phyloP scores from a whole-genome alignment of 1,140 invertebrate species.

The Drosophila orosa region DNA sequence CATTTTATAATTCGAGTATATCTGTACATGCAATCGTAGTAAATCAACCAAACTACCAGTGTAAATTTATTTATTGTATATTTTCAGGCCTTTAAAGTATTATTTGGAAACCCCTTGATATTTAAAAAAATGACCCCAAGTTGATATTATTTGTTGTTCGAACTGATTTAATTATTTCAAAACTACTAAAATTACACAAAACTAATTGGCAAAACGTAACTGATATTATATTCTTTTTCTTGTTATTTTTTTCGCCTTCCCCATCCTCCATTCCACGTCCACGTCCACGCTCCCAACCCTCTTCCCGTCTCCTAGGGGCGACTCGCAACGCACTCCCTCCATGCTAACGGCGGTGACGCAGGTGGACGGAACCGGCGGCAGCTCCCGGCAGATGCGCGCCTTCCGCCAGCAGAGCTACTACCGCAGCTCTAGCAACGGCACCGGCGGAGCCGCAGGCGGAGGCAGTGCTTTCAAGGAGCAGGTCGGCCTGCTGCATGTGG shows the following conservation, averaged over 20 bases:
- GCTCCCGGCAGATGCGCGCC: conserved; percentile 66
- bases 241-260: conserved; percentile 21
- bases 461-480: conserved; percentile 65
- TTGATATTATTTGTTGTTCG: conserved; percentile 11
- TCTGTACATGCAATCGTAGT: background rate
- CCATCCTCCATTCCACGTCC: conserved; percentile 9
- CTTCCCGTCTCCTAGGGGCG: conserved; percentile 58
- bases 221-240: conserved; percentile 26
- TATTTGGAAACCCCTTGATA: conserved; percentile 3
- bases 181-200: conserved; percentile 1
- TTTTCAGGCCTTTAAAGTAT: conserved; percentile 13
- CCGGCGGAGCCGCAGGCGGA: conserved; percentile 10
- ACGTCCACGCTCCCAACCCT: background rate
- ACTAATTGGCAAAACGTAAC: conserved; percentile 26
- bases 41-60: background rate
- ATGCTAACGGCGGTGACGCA: conserved; percentile 82
- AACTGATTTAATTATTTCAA: conserved; percentile 12
- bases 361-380: conserved; percentile 68
- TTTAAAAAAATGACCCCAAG: background rate
- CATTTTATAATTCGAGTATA: background rate
- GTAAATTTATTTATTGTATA: conserved; percentile 6
- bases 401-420: conserved; percentile 81
- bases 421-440: conserved; percentile 64
- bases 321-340: conserved; percentile 80
- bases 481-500: conserved; percentile 66